Evolutionary conservation across 2,888 invertebrate species (phyloP).

Genomic region (Euzophera pinguis): DNA sequence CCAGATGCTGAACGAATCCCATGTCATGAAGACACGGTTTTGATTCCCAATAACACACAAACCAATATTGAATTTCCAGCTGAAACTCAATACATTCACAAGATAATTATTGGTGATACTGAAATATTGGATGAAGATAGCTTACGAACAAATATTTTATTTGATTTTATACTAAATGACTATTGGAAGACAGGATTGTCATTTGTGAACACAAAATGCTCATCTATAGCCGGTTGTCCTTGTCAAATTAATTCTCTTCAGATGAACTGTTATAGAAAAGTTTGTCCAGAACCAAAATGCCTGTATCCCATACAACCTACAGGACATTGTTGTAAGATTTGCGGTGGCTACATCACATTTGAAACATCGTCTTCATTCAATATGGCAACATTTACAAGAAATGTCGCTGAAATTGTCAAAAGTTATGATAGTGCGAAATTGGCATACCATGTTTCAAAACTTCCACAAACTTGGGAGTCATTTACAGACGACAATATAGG

Average conservation of each 20-base stretch:
- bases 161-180: constrained; percentile 40
- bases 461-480: constrained; percentile 25
- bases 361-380: constrained; percentile 48
- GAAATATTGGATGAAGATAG: constrained; percentile 22
- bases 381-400: constrained; percentile 41
- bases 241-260: constrained; percentile 45
- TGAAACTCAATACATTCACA: constrained; percentile 36
- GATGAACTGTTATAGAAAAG: constrained; percentile 54
- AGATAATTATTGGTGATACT: constrained; percentile 35
- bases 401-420: constrained; percentile 38
- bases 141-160: constrained; percentile 27
- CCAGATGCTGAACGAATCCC: constrained; percentile 73
- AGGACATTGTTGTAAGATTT: constrained; percentile 66
- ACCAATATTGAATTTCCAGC: constrained; percentile 50
- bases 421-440: constrained; percentile 37
- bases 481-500: constrained; percentile 15
- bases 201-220: constrained; percentile 27
- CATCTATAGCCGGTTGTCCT: constrained; percentile 51
- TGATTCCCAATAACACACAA: constrained; percentile 47
- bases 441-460: constrained; percentile 50
- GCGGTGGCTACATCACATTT: constrained; percentile 55
- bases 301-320: constrained; percentile 53
- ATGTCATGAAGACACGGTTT: constrained; percentile 63
- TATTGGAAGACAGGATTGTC: constrained; percentile 31
- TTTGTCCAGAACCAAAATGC: constrained; percentile 52